Percentiles rank a stretch among this genome's conserved stretches.
phyloP scores from a whole-genome alignment of 2,888 invertebrate genomes.

The Tortrix viridana region DNA sequence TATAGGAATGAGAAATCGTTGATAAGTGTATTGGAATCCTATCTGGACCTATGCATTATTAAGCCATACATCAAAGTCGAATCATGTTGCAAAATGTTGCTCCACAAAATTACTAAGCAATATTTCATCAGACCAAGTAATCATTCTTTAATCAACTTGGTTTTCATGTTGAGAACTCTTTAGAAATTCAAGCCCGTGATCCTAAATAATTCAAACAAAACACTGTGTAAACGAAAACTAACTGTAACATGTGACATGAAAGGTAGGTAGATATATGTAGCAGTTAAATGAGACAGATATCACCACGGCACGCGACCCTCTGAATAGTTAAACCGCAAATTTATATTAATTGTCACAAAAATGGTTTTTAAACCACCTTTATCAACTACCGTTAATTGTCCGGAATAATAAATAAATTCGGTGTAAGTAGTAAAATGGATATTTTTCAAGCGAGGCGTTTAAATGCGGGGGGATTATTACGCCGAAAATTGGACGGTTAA shows the following conservation, averaged over 20 bases:
- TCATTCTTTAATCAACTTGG: no score
- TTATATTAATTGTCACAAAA: slow-evolving; percentile 19
- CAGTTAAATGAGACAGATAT: background rate
- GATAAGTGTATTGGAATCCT: no score
- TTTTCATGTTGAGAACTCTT: background rate
- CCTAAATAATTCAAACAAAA: background rate
- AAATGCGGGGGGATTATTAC: background rate
- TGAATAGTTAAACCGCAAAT: slow-evolving; percentile 23
- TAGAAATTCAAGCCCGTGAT: background rate
- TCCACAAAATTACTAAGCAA: no score
- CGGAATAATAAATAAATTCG: slow-evolving; percentile 16
- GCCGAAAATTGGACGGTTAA: background rate
- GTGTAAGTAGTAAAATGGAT: slow-evolving; percentile 12
- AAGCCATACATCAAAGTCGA: no score
- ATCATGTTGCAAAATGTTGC: no score
- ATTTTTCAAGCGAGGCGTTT: slow-evolving; percentile 10
- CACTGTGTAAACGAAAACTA: slow-evolving; percentile 4
- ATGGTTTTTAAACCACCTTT: slow-evolving; percentile 10
- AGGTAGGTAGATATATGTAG: slow-evolving; percentile 3
- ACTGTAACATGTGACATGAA: slow-evolving; percentile 11
- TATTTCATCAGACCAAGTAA: no score
- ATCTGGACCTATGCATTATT: no score
- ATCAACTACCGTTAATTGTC: background rate
- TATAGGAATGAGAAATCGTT: no score
- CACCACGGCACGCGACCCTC: slow-evolving; percentile 9